Evolutionary conservation across 2,113 vertebrate species (phyloP).

Genomic region (Diglossa brunneiventris): DNA sequence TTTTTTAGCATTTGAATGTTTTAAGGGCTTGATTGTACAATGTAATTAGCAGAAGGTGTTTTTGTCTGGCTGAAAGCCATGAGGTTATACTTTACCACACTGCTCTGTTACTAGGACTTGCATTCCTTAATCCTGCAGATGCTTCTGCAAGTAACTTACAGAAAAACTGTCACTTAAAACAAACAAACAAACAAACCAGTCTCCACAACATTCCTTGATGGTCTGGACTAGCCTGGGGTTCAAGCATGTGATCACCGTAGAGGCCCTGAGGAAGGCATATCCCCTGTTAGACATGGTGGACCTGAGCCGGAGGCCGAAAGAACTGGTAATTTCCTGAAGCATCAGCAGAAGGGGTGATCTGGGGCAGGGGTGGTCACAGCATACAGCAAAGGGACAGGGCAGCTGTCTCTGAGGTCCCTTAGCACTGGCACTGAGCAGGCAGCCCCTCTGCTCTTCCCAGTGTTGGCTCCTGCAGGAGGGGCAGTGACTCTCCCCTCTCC

Average conservation of each 20-base stretch:
- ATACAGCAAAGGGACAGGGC: background rate
- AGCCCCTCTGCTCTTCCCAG: background rate
- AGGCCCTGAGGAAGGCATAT: conserved; percentile 85
- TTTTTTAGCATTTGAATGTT: background rate
- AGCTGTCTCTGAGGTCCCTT: background rate
- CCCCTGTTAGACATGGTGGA: conserved; percentile 93
- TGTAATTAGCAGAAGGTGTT: background rate
- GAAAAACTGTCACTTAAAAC: background rate
- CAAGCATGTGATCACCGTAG: conserved; percentile 84
- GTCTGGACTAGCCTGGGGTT: conserved; percentile 85
- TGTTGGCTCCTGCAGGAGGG: background rate
- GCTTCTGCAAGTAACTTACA: background rate
- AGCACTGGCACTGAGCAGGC: background rate
- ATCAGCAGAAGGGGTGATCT: background rate
- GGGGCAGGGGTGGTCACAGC: background rate
- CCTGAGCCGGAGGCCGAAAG: conserved; percentile 85
- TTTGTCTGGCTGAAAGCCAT: background rate
- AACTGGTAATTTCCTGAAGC: conserved; percentile 69
- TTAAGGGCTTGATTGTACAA: background rate
- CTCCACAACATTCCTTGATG: conserved; percentile 58
- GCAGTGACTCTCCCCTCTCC: background rate
- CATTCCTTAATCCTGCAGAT: background rate
- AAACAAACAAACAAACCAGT: background rate
- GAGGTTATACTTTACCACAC: background rate
- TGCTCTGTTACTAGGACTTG: background rate